Base-by-base conservation (phyloP, 2,888 invertebrate species). In the Scaptomyza parva region DNA sequence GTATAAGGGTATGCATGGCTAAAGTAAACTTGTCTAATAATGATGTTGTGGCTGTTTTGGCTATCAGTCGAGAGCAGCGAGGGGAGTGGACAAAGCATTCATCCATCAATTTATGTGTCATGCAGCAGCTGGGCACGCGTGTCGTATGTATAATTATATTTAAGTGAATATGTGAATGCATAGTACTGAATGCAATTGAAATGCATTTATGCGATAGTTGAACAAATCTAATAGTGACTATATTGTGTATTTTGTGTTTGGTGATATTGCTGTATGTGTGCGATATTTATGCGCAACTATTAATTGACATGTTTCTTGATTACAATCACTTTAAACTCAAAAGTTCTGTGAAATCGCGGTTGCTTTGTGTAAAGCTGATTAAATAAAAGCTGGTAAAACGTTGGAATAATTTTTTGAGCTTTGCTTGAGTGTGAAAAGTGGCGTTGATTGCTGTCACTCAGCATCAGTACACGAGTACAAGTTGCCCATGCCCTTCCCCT, bases 121-220 rank as follows among this genome's bases (percentile, higher is more conserved):
- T 26, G 2, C 58, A 48, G 28, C 30, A 12, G 26, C 14, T 39
- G 20, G 44, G 44, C 40, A 24, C 40, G 24, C 78, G 50, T 48
- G 44, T 50, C 76, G 65, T 73, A 80, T 76, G 67, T 52, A 65
- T 76, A 64, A 78, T 78, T 50, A 41, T 64, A 58, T 60, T 20
- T 14, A 44, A 50, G 18, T 55, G n/a, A n/a, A 33, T 52, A 8
- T 28, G 4, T 22, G 41, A 14, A 8, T 14, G n/a, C 45, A 30
- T 18, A 30, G 28, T 30, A 48, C 33, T 39, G 3, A 37, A 22
- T 26, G 9, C 35, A 66, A 50, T 61, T 40, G 44, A n/a, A 37
- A 26, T 53, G 9, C 48, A 61, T 22, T 59, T 51, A 48, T 30
- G 24, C 41, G 30, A 33, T n/a, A 20, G 20, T 14, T 30, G n/a